These are phyloP conservation scores for Tringa solitaria DNA, from an alignment of 2,113 vertebrate species.

Conservation along the genomic window DNA sequence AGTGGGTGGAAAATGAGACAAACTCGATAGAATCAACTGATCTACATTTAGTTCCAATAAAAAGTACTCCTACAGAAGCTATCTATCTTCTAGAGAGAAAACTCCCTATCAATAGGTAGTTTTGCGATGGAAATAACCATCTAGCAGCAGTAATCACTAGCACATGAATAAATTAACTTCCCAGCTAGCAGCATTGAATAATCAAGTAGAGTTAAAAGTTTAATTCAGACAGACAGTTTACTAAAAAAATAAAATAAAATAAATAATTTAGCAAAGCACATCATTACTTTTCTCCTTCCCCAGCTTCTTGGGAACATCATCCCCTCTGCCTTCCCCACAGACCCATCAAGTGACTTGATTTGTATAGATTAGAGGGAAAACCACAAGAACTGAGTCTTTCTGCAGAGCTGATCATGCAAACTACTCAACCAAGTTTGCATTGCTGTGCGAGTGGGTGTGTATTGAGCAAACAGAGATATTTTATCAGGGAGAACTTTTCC, in stretches of 20 bases:
- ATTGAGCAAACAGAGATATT: not conserved
- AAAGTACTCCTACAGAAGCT: not conserved
- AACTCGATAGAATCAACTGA: not conserved
- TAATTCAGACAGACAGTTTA: not conserved
- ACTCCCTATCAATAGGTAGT: not conserved
- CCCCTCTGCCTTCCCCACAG: not conserved
- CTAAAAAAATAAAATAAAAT: not conserved
- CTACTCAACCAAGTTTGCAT: not conserved
- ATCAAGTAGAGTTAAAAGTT: not conserved
- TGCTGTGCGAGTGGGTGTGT: not conserved
- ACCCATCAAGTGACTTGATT: not conserved
- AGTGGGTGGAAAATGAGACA: not conserved
- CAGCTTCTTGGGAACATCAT: not conserved
- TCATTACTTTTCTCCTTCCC: not conserved
- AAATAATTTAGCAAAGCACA: not conserved
- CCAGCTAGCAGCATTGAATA: not conserved
- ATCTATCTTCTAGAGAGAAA: no score
- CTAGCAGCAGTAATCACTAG: not conserved
- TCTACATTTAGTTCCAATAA: not conserved
- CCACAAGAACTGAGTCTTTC: not conserved
- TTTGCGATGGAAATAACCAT: not conserved
- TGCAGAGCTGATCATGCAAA: not conserved
- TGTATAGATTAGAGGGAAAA: not conserved
- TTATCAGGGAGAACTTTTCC: not conserved
- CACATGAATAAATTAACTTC: not conserved